Conservation (phyloP, 2,797 vertebrate genomes). For the Anomalospiza imberbis region DNA sequence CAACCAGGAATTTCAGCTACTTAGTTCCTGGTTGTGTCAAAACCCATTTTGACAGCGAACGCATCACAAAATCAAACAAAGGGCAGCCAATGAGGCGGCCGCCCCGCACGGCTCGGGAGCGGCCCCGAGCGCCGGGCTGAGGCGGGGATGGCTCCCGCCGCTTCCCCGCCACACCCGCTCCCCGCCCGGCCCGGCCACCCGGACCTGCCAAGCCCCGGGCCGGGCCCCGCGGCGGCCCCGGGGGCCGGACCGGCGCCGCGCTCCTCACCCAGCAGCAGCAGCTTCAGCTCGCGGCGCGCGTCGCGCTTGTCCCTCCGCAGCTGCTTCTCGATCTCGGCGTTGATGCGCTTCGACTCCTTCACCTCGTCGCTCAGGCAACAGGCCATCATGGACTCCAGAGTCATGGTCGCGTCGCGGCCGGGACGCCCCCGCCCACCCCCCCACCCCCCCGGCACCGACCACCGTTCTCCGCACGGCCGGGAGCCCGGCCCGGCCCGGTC, state of each 20-base stretch:
- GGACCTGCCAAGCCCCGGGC: not conserved
- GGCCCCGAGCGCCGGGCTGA: not conserved
- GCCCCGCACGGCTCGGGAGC: not conserved
- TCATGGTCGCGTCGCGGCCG: conserved; percentile 84
- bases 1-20: not conserved
- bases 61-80: conserved; percentile 4
- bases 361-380: conserved; percentile 99
- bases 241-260: not conserved
- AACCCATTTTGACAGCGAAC: not conserved
- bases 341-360: conserved; percentile 99
- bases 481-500: not conserved
- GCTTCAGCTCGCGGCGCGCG: conserved; percentile 91
- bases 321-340: conserved; percentile 97
- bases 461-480: conserved; percentile 1
- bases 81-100: not conserved
- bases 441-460: not conserved
- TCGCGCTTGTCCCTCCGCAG: conserved; percentile 95
- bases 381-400: conserved; percentile 99
- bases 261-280: conserved; percentile 89
- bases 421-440: not conserved
- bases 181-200: not conserved
- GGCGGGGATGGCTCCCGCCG: not conserved
- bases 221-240: not conserved
- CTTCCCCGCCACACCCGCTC: not conserved
- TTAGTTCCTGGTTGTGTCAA: conserved; percentile 9